A percentile compares a stretch with the other conserved stretches of the same genome.
phyloP scores from a whole-genome alignment of 2,888 invertebrate species.

The Eudemis profundana region DNA sequence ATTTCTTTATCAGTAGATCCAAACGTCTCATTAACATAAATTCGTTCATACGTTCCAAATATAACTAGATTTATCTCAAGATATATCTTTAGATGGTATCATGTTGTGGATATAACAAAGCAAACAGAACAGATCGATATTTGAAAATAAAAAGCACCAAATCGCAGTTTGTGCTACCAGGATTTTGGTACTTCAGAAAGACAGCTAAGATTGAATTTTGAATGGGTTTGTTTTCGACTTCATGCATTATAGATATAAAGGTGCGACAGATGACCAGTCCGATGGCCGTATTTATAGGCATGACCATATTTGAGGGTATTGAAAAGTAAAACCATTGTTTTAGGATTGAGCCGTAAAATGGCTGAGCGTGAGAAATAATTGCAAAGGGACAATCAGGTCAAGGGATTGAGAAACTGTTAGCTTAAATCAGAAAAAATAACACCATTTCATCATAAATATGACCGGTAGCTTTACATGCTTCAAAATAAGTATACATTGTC shows the following conservation, averaged over 20 bases:
- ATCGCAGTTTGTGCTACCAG: neutral
- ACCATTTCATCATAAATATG: too few relatives aligned
- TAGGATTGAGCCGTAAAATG: constrained; percentile 38
- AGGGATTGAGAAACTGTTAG: constrained; percentile 4
- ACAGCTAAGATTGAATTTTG: constrained; percentile 23
- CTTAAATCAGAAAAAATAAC: too few relatives aligned
- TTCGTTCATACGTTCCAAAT: constrained; percentile 43
- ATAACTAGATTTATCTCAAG: constrained; percentile 45
- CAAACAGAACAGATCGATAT: constrained; percentile 46
- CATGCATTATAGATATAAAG: constrained; percentile 2
- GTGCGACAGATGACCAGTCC: constrained; percentile 41
- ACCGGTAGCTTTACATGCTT: too few relatives aligned
- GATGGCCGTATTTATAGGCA: constrained; percentile 39
- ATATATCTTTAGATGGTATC: constrained; percentile 49
- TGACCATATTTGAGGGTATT: constrained; percentile 43
- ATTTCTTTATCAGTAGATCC: constrained; percentile 42
- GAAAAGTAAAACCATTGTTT: constrained; percentile 42
- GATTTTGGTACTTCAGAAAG: constrained; percentile 1
- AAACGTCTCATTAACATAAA: constrained; percentile 43
- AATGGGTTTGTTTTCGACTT: constrained; percentile 1
- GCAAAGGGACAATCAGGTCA: constrained; percentile 27
- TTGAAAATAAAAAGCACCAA: constrained; percentile 17
- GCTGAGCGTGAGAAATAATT: constrained; percentile 39
- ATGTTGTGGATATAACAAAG: constrained; percentile 48
- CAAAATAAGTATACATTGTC: too few relatives aligned